Evolutionary conservation across 2,888 invertebrate genomes (phyloP).

Genomic region (Dyspetes luteomarginatus): DNA sequence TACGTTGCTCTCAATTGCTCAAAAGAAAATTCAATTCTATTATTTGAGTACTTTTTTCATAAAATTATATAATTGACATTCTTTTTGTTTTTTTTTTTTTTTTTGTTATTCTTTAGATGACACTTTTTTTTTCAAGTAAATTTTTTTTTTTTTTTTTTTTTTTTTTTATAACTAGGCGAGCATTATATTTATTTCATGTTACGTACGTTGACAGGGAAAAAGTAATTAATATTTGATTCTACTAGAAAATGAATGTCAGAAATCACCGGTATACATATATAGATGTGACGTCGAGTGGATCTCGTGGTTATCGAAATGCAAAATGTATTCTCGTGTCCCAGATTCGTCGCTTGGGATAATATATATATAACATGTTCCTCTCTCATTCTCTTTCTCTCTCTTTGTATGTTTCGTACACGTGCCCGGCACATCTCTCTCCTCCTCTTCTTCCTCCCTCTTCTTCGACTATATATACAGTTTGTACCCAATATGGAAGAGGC

Average conservation of each 20-base stretch:
- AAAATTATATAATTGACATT: too few relatives aligned
- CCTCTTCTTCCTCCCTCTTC: neutral
- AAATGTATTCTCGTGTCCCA: slow-evolving; percentile 59
- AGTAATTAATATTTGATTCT: neutral
- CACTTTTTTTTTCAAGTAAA: too few relatives aligned
- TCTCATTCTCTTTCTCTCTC: slow-evolving; percentile 21
- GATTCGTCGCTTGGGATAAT: slow-evolving; percentile 43
- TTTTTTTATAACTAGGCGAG: too few relatives aligned
- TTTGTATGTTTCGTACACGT: slow-evolving; percentile 30
- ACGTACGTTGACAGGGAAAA: neutral
- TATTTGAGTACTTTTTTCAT: neutral
- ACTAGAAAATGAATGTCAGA: neutral
- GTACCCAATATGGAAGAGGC: slow-evolving; percentile 37
- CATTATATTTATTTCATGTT: too few relatives aligned
- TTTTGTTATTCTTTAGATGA: too few relatives aligned
- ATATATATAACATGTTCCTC: slow-evolving; percentile 1
- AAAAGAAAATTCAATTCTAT: neutral
- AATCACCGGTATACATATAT: slow-evolving; percentile 4
- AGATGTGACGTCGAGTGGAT: slow-evolving; percentile 43
- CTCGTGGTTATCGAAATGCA: slow-evolving; percentile 51
- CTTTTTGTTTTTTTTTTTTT: too few relatives aligned
- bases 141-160: too few relatives aligned
- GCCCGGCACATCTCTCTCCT: neutral
- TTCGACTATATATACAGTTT: neutral
- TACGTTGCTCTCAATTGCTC: neutral